Conservation (phyloP, 2,888 invertebrate genomes). For the Antitype chi region DNA sequence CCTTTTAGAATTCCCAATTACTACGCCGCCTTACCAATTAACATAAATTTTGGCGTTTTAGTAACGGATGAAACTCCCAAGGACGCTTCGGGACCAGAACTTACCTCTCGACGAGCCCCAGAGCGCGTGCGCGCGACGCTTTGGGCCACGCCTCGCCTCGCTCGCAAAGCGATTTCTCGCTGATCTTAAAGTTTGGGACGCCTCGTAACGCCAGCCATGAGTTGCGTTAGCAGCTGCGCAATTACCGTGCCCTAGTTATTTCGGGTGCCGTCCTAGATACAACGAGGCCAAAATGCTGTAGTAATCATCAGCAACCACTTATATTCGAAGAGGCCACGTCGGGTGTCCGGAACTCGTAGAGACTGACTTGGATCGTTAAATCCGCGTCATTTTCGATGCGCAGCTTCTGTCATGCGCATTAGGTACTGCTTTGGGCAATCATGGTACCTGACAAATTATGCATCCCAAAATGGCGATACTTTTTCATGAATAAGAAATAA, state of each 20-base stretch:
- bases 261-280: slow-evolving; percentile 88
- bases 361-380: slow-evolving; percentile 76
- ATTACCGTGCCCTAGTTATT: slow-evolving; percentile 89
- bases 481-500: background rate
- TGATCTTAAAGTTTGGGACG: slow-evolving; percentile 72
- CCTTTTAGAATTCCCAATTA: slow-evolving; percentile 21
- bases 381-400: slow-evolving; percentile 67
- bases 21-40: slow-evolving; percentile 21
- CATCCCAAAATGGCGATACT: background rate
- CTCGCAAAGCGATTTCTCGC: slow-evolving; percentile 54
- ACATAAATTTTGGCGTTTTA: slow-evolving; percentile 44
- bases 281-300: slow-evolving; percentile 87
- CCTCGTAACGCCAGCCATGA: slow-evolving; percentile 72
- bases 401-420: slow-evolving; percentile 50
- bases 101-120: slow-evolving; percentile 70
- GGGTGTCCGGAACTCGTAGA: slow-evolving; percentile 82
- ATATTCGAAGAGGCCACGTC: slow-evolving; percentile 86
- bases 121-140: slow-evolving; percentile 47
- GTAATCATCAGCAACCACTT: slow-evolving; percentile 86
- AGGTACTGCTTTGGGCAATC: background rate
- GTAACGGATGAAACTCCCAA: slow-evolving; percentile 74
- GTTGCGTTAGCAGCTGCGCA: slow-evolving; percentile 86
- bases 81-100: slow-evolving; percentile 77
- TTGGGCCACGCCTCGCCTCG: slow-evolving; percentile 1
- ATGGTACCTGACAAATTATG: background rate